phyloP scores from a whole-genome alignment of 2,888 invertebrate species.

The Dasysyrphus albostriatus region DNA sequence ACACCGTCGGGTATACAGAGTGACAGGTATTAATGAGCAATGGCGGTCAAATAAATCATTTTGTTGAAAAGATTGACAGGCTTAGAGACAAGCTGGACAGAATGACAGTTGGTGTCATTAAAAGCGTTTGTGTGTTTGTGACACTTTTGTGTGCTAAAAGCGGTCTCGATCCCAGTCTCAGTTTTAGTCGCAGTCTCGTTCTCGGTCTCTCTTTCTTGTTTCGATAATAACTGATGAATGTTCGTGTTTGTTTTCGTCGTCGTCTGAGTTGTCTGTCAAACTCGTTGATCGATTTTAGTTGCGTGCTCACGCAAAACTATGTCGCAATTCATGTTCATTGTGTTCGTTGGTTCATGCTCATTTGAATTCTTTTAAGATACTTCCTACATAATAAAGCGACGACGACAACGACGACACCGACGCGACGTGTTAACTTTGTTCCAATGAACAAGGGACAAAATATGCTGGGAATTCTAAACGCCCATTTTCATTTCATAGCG shows the following conservation, averaged over 20 bases:
- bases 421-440: conserved; percentile 1
- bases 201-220: conserved; percentile 35
- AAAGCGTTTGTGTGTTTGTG: conserved; percentile 53
- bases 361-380: conserved; percentile 47
- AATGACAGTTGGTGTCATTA: conserved; percentile 70
- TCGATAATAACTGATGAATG: conserved; percentile 34
- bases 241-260: conserved; percentile 31
- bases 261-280: conserved; percentile 42
- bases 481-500: neutral
- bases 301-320: conserved; percentile 73
- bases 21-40: conserved; percentile 74
- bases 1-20: conserved; percentile 69
- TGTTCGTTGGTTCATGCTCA: conserved; percentile 45
- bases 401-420: neutral
- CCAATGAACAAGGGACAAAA: conserved; percentile 6
- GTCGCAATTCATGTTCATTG: conserved; percentile 30
- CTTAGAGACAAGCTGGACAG: conserved; percentile 71
- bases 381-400: conserved; percentile 11
- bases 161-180: conserved; percentile 5
- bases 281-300: conserved; percentile 68
- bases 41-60: conserved; percentile 74
- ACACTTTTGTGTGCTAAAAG: conserved; percentile 53
- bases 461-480: neutral
- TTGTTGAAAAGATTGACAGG: conserved; percentile 73
- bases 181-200: neutral